Conservation (phyloP, 2,113 vertebrate species). For the Pelusios castaneus region DNA sequence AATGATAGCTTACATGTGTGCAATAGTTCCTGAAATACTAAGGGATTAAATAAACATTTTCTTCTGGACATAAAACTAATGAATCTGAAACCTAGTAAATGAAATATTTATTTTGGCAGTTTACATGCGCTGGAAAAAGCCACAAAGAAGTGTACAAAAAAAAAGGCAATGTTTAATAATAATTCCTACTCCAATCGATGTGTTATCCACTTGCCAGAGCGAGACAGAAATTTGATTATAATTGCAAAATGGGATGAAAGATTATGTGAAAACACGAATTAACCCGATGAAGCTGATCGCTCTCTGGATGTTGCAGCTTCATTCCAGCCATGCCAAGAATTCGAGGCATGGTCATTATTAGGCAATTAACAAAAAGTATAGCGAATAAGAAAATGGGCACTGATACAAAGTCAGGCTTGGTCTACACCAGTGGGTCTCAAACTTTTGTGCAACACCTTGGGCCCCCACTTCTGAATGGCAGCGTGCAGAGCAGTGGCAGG, state of each 20-base stretch:
- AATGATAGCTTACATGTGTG: neutral
- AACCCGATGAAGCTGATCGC: neutral
- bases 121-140: neutral
- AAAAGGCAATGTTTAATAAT: neutral
- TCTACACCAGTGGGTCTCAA: neutral
- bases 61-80: neutral
- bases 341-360: rapidly evolving
- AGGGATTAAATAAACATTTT: neutral
- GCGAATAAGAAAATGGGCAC: neutral
- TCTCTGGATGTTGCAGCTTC: neutral
- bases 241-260: neutral
- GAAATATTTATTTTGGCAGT: constrained; percentile 10
- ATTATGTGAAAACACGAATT: neutral
- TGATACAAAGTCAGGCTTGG: neutral
- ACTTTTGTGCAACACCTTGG: too few relatives aligned
- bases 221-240: neutral
- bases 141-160: neutral
- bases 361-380: neutral
- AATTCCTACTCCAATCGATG: neutral
- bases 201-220: neutral
- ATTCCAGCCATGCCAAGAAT: neutral
- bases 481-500: too few relatives aligned
- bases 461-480: too few relatives aligned
- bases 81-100: neutral
- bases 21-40: neutral